Base-by-base conservation (phyloP, 2,888 invertebrate species). In the Cheilosia vernalis region DNA sequence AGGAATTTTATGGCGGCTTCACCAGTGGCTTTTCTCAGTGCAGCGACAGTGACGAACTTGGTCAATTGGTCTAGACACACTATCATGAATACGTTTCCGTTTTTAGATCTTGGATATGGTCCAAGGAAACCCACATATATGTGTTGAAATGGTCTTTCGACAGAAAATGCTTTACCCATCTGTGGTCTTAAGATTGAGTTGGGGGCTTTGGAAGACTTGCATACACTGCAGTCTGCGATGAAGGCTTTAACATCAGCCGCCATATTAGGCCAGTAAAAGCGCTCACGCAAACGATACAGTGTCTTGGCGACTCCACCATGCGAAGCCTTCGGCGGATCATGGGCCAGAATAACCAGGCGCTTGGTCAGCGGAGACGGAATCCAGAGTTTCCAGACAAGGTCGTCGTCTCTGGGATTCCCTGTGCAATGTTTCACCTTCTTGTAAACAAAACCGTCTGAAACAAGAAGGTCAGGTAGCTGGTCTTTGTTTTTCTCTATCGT, bases 191-290 rank as follows among this genome's bases (percentile, higher is more conserved):
- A 17, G 17, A 13, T 56, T 2, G 56, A 56, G 19, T 56, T 56
- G n/a, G 56, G 33, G 1, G 56, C 33, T 33, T 56, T 33, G 5
- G 30, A 17, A 0, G 17, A 10, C 13, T 56, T 56, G 5, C 56
- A 56, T 2, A 17, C 30, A 17, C 19, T 33, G 5, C 56, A 56
- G 10, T 56, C 5, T 17, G 30, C 33, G 21, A 33, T 56, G 3
- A 33, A 37, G 9, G 30, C n/a, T 27, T 30, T 55, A 0, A 55
- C 53, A 3, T 24, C 27, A 15, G 53, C 15, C 13, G 27, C 30
- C 53, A 53, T 53, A 53, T 37, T 56, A 15, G 56, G 56, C 58
- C 58, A 58, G 24, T 55, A 58, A n/a, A 42, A 60, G 6, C 24
- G 40, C 7, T 40, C 40, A n/a, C 58, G 58, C 15, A 60, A 7